Evolutionary conservation across 2,113 vertebrate genomes (phyloP).

Genomic region (Miniopterus natalensis): DNA sequence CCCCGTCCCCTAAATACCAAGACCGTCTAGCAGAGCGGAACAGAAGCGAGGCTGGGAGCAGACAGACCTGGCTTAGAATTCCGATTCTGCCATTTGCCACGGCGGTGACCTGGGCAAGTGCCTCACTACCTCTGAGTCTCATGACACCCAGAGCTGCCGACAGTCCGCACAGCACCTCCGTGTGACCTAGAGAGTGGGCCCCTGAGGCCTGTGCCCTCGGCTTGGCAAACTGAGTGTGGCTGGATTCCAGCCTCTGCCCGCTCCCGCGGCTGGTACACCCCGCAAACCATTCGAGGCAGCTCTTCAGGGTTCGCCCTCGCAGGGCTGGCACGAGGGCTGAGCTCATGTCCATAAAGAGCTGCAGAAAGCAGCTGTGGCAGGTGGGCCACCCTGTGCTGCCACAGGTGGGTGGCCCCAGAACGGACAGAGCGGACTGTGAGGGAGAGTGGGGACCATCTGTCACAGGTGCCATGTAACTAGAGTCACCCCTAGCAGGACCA

Average conservation of each 20-base stretch:
- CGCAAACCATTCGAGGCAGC: too few species aligned
- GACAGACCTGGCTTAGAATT: background rate
- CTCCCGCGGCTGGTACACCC: background rate
- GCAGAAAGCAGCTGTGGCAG: too few species aligned
- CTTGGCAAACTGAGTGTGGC: background rate
- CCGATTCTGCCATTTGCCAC: background rate
- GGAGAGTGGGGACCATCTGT: background rate
- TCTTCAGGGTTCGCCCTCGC: background rate
- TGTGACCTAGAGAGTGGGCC: background rate
- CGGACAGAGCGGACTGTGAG: background rate
- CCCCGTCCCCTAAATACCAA: background rate
- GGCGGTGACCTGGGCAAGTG: background rate
- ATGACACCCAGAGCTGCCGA: background rate
- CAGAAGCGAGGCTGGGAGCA: background rate
- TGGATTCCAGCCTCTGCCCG: background rate
- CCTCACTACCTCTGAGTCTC: background rate
- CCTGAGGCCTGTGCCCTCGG: background rate
- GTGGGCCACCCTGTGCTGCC: rapidly evolving
- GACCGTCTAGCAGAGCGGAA: background rate
- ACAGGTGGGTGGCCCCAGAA: background rate
- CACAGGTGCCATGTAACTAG: background rate
- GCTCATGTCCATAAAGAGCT: too few species aligned
- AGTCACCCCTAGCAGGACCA: background rate
- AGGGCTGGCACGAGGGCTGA: background rate
- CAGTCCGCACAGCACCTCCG: background rate